Evolutionary conservation across 2,888 invertebrate genomes (phyloP).

Genomic region (Epirrhoe alternata): DNA sequence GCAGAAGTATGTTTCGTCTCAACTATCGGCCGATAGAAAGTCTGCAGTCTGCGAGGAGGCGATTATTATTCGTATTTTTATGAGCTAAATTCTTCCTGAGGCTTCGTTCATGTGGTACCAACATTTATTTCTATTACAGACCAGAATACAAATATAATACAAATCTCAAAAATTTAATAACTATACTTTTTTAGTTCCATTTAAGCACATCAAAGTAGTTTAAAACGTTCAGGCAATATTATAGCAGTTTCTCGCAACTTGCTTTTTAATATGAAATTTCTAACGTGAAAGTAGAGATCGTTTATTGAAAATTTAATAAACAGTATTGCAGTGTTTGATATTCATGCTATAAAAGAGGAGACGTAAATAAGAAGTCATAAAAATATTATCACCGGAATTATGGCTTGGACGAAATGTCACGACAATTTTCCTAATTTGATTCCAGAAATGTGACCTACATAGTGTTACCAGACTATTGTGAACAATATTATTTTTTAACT

Average conservation of each 20-base stretch:
- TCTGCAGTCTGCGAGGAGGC: no score
- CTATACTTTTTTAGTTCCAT: no score
- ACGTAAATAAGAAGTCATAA: conserved; percentile 39
- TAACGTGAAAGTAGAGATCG: not conserved
- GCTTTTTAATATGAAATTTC: conserved; percentile 1
- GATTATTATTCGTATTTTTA: no score
- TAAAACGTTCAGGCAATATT: not conserved
- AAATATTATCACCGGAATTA: conserved; percentile 41
- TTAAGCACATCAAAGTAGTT: no score
- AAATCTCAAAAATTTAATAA: no score
- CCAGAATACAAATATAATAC: no score
- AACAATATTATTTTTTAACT: not conserved
- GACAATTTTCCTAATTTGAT: conserved; percentile 30
- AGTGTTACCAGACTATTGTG: not conserved
- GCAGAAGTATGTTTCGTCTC: no score
- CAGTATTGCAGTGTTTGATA: conserved; percentile 43
- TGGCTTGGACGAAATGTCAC: conserved; percentile 29
- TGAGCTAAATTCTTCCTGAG: no score
- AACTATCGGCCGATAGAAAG: no score
- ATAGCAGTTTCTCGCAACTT: not conserved
- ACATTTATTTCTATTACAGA: no score
- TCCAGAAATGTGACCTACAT: conserved; percentile 27
- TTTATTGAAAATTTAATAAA: conserved; percentile 42
- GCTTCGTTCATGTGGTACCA: no score
- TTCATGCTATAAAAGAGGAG: conserved; percentile 40